A percentile compares a stretch with the other conserved stretches of the same genome.
Conservation (phyloP, 2,888 invertebrate genomes). For the Ecdyonurus torrentis region DNA sequence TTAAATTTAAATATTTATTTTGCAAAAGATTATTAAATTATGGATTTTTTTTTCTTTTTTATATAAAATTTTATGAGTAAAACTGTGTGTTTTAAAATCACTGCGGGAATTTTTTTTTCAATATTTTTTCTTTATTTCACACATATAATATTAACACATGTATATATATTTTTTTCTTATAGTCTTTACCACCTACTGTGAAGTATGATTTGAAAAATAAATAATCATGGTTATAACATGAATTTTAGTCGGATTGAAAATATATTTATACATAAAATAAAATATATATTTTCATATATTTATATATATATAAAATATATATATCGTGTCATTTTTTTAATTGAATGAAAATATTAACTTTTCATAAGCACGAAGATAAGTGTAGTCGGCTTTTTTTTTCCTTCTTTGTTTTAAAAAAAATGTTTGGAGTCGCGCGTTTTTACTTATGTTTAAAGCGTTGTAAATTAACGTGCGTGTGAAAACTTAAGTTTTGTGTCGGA, state of each 20-base stretch:
- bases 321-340: background rate
- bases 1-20: background rate
- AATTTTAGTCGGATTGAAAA: background rate
- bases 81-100: background rate
- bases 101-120: background rate
- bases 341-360: background rate
- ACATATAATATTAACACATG: background rate
- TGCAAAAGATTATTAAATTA: background rate
- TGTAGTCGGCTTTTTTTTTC: background rate
- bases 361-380: background rate
- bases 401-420: background rate
- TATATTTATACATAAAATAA: background rate
- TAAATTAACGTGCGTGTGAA: slow-evolving; percentile 1
- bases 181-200: background rate
- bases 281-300: too few species aligned
- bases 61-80: background rate
- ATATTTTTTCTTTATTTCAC: background rate
- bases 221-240: slow-evolving; percentile 1
- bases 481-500: background rate
- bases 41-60: background rate
- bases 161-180: background rate
- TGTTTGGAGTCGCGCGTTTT: too few species aligned
- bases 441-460: background rate
- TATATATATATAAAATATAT: background rate
- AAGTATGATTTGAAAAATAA: background rate